These are phyloP conservation scores for pig (Sus scrofa) DNA, from an alignment of 2,113 vertebrate genomes.

Conservation along the genomic window T2T-Sscrofa CM000829.6:30356501-30357000, in stretches of 20 bases:
- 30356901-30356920: not conserved
- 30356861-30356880: not conserved
- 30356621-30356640: not conserved
- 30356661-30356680: not conserved
- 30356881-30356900: not conserved
- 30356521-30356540: not conserved
- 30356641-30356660: not conserved
- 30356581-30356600: not conserved
- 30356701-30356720: not conserved
- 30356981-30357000: conserved; percentile 43
- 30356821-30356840: conserved; percentile 7
- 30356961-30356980: not conserved
- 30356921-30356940: not conserved
- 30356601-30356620: not conserved
- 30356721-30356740: not conserved
- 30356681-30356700: not conserved
- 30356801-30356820: conserved; percentile 16
- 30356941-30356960: not conserved
- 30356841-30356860: not conserved
- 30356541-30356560: not conserved
- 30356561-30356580: not conserved
- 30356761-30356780: not conserved
- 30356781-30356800: not conserved
- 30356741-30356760: not conserved
- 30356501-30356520: not conserved